Percentiles rank a stretch among this genome's conserved stretches.
Evolutionary conservation across 1,140 invertebrate genomes (phyloP).

Genomic region (Polypedilum vanderplanki): DNA sequence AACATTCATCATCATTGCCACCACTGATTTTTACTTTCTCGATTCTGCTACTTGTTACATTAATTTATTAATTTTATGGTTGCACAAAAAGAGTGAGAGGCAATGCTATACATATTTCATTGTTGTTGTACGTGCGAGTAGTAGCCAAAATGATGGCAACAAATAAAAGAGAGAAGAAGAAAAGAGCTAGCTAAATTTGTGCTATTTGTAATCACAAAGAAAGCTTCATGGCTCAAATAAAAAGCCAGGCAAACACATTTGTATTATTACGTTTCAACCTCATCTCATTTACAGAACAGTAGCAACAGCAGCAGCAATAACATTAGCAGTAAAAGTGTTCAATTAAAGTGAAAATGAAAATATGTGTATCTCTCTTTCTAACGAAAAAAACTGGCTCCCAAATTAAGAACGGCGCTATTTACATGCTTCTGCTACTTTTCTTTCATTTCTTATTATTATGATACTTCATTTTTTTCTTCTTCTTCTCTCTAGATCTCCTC

Average conservation of each 20-base stretch:
- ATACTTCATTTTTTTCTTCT: not conserved
- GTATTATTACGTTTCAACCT: not conserved
- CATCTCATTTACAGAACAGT: not conserved
- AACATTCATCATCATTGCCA: slow-evolving; percentile 8
- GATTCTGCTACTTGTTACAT: not conserved
- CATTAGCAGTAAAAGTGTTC: not conserved
- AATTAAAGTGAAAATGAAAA: slow-evolving; percentile 20
- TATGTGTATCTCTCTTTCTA: not conserved
- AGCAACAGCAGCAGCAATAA: not conserved
- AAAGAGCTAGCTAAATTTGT: not conserved
- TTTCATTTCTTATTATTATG: slow-evolving; percentile 2
- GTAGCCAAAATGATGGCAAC: not conserved
- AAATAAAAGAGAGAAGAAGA: not conserved
- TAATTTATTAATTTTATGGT: slow-evolving; percentile 4
- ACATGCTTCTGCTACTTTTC: slow-evolving; percentile 3
- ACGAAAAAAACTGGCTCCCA: slow-evolving; percentile 4
- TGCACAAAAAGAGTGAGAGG: not conserved
- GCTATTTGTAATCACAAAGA: slow-evolving; percentile 6
- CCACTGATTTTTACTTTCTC: not conserved
- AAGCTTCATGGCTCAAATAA: too few species aligned
- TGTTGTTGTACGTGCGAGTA: not conserved
- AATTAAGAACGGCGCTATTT: slow-evolving; percentile 9
- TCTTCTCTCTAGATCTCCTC: too few species aligned
- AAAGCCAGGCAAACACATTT: not conserved
- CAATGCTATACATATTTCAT: not conserved